phyloP scores from a whole-genome alignment of 2,113 vertebrate genomes.

The Athene noctua region DNA sequence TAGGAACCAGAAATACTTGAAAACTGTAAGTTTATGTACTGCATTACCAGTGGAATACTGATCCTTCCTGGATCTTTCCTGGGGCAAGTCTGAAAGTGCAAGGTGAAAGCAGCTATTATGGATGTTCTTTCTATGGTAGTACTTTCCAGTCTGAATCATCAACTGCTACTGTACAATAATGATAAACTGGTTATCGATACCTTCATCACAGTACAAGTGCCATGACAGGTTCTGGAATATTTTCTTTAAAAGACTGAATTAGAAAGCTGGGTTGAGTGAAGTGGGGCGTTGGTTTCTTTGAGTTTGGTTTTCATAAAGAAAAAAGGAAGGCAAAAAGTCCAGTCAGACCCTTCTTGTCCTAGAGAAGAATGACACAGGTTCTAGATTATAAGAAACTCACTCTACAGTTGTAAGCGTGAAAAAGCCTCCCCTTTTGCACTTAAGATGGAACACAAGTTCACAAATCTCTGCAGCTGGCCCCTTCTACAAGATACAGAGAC shows the following conservation, averaged over 20 bases:
- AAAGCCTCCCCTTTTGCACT: neutral
- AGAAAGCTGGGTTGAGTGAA: neutral
- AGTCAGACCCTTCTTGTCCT: neutral
- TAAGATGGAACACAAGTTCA: neutral
- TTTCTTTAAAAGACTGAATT: neutral
- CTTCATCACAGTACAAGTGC: neutral
- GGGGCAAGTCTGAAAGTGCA: neutral
- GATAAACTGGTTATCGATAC: neutral
- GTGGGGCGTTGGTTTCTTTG: neutral
- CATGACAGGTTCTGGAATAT: neutral
- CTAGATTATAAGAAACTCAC: neutral
- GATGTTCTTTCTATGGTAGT: neutral
- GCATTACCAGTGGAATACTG: neutral
- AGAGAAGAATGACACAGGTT: neutral
- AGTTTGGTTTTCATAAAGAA: neutral
- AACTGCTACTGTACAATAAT: neutral
- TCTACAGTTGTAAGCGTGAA: neutral
- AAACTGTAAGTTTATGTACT: constrained; percentile 25
- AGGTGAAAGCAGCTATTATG: neutral
- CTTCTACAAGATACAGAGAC: neutral
- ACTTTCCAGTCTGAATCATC: neutral
- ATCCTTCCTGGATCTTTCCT: neutral
- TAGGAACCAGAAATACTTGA: neutral
- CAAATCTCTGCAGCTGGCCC: neutral
- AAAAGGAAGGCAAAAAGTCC: neutral